Evolutionary conservation across 37 sponge, comb jelly and placozoan genomes (phyloP).

Genomic region (Beroe ovata): DNA sequence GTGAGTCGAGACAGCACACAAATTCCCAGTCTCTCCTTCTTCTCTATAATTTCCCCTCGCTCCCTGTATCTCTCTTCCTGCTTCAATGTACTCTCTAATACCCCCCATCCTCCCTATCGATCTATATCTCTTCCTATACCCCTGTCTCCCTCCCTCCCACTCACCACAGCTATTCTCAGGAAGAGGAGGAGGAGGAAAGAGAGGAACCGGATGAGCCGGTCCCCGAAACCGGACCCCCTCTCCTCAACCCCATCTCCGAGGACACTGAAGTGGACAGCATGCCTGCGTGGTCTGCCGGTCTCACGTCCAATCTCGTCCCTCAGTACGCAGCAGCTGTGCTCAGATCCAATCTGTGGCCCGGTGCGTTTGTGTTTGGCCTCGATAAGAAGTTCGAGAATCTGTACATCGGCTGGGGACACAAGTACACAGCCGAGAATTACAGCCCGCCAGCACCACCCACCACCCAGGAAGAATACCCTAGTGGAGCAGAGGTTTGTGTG

Average conservation of each 20-base stretch:
- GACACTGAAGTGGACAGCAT: slow-evolving; percentile 86
- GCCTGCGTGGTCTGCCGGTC: slow-evolving; percentile 86
- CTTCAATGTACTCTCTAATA: background rate
- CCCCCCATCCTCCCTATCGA: background rate
- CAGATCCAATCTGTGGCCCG: slow-evolving; percentile 97
- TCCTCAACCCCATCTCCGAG: slow-evolving; percentile 88
- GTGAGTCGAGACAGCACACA: slow-evolving; percentile 44
- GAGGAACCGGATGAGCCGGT: slow-evolving; percentile 90
- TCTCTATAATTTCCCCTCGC: background rate
- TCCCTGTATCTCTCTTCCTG: background rate
- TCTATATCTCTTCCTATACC: too few species aligned
- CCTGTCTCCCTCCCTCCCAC: too few species aligned
- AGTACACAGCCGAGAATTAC: slow-evolving; percentile 65
- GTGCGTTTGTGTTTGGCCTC: slow-evolving; percentile 80
- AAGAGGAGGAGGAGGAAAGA: slow-evolving; percentile 90
- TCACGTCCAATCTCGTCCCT: slow-evolving; percentile 82
- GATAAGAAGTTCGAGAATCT: slow-evolving; percentile 73
- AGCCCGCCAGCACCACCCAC: slow-evolving; percentile 60
- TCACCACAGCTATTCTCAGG: slow-evolving; percentile 69
- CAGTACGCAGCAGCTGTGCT: slow-evolving; percentile 85
- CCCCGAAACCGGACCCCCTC: slow-evolving; percentile 91
- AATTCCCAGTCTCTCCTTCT: background rate
- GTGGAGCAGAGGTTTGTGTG: slow-evolving; percentile 49
- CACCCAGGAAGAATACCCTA: slow-evolving; percentile 62
- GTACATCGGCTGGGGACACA: slow-evolving; percentile 54